These are phyloP conservation scores for Eupithecia insigniata DNA, from an alignment of 2,888 invertebrate species.

Conservation along the genomic window DNA sequence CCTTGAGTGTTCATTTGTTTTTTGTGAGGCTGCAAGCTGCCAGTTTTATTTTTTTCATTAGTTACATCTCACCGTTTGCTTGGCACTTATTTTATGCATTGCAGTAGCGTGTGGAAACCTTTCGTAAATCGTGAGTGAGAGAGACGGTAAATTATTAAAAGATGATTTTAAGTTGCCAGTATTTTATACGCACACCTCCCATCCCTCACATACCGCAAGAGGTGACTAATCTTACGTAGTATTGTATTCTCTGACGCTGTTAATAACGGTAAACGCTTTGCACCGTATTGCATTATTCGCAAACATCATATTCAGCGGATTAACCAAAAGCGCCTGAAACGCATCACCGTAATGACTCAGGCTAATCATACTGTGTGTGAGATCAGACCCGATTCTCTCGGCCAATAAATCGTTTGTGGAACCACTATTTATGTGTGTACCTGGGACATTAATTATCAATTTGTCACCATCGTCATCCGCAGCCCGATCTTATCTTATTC, in stretches of 20 bases:
- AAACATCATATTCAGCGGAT: neutral
- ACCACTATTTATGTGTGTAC: neutral
- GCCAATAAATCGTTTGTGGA: neutral
- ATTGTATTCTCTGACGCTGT: neutral
- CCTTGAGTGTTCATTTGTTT: too few relatives aligned
- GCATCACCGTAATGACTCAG: neutral
- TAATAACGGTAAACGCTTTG: neutral
- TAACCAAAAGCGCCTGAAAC: neutral
- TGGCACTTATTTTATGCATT: too few relatives aligned
- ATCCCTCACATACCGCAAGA: neutral
- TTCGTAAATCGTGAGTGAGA: too few relatives aligned
- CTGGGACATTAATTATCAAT: neutral
- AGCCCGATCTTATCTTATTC: too few relatives aligned
- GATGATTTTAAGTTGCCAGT: neutral
- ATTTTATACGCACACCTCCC: neutral
- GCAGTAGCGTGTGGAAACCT: too few relatives aligned
- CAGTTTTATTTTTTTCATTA: too few relatives aligned
- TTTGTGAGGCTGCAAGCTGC: too few relatives aligned
- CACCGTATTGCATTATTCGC: slow-evolving; percentile 4
- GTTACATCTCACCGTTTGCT: too few relatives aligned
- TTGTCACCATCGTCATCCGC: neutral
- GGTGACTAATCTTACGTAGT: neutral
- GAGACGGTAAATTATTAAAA: too few relatives aligned
- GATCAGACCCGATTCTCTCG: neutral
- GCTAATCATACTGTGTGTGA: neutral